These are phyloP conservation scores for Pseudococcus longispinus DNA, from an alignment of 2,888 invertebrate species.

Conservation along the genomic window DNA sequence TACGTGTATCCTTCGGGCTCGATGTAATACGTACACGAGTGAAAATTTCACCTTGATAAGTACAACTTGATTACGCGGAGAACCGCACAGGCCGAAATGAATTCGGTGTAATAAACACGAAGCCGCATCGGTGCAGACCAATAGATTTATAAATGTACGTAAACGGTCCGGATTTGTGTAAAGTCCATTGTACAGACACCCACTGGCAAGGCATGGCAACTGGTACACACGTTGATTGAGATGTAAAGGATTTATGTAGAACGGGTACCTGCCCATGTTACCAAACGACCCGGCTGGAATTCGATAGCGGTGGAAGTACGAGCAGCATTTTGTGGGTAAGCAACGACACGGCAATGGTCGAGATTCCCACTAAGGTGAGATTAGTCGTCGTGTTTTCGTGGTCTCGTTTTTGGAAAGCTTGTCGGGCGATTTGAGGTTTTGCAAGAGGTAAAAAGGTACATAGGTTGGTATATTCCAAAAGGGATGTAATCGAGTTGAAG, in stretches of 20 bases:
- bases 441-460: background rate
- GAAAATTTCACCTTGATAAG: background rate
- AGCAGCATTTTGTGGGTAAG: background rate
- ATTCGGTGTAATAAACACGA: background rate
- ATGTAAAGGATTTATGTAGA: background rate
- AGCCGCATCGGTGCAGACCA: background rate
- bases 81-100: slow-evolving; percentile 10
- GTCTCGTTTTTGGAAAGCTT: background rate
- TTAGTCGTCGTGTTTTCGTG: slow-evolving; percentile 6
- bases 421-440: background rate
- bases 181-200: background rate
- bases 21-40: background rate
- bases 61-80: slow-evolving; percentile 20
- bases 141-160: background rate
- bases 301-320: background rate
- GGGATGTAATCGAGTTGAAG: background rate
- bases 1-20: background rate
- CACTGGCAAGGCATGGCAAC: background rate
- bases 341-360: background rate
- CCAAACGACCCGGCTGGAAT: background rate
- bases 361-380: background rate
- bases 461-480: background rate
- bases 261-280: background rate
- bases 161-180: background rate
- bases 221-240: background rate